Conservation (phyloP, 2,888 invertebrate species). For the Nematopogon swammerdamellus region DNA sequence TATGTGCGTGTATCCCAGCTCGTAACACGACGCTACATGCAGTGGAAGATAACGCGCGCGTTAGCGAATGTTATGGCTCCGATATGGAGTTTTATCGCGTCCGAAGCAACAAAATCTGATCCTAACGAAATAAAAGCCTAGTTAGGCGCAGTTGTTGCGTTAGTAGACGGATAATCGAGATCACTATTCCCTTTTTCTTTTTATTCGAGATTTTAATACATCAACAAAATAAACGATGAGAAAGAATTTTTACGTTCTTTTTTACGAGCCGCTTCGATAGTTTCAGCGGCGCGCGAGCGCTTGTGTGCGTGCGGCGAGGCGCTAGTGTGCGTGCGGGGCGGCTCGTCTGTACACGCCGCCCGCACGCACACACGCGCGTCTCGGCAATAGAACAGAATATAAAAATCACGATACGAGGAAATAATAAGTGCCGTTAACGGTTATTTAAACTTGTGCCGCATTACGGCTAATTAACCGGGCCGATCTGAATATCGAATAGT, state of each 20-base stretch:
- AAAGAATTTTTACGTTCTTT: not conserved
- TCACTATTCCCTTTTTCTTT: not conserved
- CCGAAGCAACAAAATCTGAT: not conserved
- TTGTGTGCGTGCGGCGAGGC: not conserved
- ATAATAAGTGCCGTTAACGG: not conserved
- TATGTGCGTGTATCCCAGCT: not conserved
- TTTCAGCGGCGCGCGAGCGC: not conserved
- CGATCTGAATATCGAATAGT: constrained; percentile 13
- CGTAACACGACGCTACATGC: not conserved
- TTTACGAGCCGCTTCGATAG: not conserved
- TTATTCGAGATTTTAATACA: not conserved
- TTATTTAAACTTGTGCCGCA: not conserved
- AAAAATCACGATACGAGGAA: not conserved
- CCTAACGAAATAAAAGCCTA: not conserved
- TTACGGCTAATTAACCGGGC: not conserved
- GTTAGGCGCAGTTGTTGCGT: not conserved
- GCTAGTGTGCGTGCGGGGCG: too few species aligned
- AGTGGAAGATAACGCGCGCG: not conserved
- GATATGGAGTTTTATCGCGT: not conserved
- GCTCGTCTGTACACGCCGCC: too few species aligned
- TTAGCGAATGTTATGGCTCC: not conserved
- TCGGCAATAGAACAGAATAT: not conserved
- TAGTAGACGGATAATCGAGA: not conserved
- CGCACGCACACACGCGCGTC: not conserved
- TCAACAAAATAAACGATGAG: not conserved